Evolutionary conservation across 1,140 invertebrate genomes (phyloP), one percentile per base, ranked within the genome.

Genomic region (Eumaeus atala): DNA sequence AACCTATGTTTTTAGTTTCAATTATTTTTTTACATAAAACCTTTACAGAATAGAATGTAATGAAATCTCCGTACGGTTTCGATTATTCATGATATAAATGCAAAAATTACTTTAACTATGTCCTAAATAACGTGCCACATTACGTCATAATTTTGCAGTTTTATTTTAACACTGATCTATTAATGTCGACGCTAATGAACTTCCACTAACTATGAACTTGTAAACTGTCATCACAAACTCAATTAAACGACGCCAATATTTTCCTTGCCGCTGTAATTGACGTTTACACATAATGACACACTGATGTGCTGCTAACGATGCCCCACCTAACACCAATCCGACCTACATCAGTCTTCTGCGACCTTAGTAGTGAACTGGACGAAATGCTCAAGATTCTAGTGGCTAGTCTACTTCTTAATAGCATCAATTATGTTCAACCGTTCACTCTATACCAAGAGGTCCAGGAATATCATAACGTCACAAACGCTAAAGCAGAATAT

Each of bases 201-300:
- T 28, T 28, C 21, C 21, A 28, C 21, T 28, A 28, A 28, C 21
- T 28, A 6, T 28, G 21, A 28, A 28, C 21, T 48, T 47, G 42
- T 50, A 33, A 44, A 57, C 44, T 66, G 65, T 61, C 57, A 61
- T 63, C 47, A 44, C 56, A 56, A 50, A 64, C 60, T 53, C 62
- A 64, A 75, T 74, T 70, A 70, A 72, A 72, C 62, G 64, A 62
- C 58, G 66, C 62, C 66, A 73, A 73, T 73, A 70, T 73, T 74
- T 66, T 70, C 65, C 67, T 70, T 72, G 61, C 59, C 14, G 48
- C 58, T 40, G 51, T 72, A 72, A 70, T 71, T 72, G 69, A 69
- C 62, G 65, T 60, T 65, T 66, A 59, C 58, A 66, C 61, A 58
- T 57, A 65, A 62, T 60, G 60, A 48, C 52, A 51, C 48, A 62